A percentile compares a stretch with the other conserved stretches of the same genome.
These are phyloP conservation scores for Pseudochirops corinnae DNA, from an alignment of 2,797 vertebrate species.

Conservation along the genomic window DNA sequence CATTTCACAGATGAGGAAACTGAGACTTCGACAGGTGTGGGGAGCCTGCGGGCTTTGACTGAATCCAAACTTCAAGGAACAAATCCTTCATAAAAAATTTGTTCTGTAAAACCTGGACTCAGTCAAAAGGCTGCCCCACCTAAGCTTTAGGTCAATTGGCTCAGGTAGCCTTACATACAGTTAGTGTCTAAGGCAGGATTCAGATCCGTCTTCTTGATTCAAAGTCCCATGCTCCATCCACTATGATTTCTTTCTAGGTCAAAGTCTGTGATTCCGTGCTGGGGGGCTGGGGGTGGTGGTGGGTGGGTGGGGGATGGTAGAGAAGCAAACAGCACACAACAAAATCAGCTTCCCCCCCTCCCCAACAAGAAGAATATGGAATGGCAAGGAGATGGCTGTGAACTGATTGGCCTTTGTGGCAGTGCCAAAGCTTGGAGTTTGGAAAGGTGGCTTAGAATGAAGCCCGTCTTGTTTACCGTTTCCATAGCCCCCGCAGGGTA, in stretches of 20 bases:
- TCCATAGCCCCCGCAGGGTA: constrained; percentile 44
- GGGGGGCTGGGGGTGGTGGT: accelerated
- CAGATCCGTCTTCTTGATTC: background rate
- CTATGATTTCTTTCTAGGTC: background rate
- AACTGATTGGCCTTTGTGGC: constrained; percentile 13
- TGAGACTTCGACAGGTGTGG: background rate
- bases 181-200: background rate
- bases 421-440: background rate
- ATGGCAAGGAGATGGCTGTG: background rate
- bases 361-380: background rate
- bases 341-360: background rate
- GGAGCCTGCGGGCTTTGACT: no score
- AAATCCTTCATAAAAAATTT: no score
- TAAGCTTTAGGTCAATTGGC: background rate
- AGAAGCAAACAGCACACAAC: background rate
- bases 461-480: accelerated
- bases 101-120: no score
- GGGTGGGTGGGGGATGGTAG: background rate
- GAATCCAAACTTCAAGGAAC: no score
- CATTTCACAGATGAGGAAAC: background rate
- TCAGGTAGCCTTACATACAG: background rate
- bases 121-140: no score
- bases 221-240: background rate
- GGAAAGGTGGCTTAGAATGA: background rate
- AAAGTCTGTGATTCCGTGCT: background rate